These are phyloP conservation scores for Nasua narica DNA, from an alignment of 2,797 vertebrate species.

Conservation along the genomic window DNA sequence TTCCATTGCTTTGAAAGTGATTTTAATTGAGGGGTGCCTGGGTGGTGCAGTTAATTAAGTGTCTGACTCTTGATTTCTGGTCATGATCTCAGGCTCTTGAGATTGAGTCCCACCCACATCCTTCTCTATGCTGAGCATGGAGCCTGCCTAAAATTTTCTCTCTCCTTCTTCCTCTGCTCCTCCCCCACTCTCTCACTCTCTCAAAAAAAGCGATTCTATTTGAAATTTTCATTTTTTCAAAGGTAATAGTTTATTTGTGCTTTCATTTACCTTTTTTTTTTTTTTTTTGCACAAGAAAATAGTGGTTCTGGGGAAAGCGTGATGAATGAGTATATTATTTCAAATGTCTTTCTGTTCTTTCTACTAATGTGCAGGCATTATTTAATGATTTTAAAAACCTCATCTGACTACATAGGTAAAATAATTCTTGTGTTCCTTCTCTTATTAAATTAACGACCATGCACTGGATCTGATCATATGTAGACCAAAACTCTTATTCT, in stretches of 20 bases:
- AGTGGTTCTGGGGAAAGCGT: background rate
- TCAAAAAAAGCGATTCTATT: background rate
- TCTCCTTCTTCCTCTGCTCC: background rate
- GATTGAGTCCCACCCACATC: background rate
- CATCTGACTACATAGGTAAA: background rate
- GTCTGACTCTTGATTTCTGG: background rate
- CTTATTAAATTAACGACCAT: background rate
- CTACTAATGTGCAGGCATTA: background rate
- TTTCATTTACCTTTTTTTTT: background rate
- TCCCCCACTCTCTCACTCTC: background rate
- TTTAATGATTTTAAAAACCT: slow-evolving; percentile 7
- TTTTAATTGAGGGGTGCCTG: background rate
- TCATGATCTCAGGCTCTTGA: background rate
- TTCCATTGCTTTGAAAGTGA: background rate
- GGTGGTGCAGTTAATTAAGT: background rate
- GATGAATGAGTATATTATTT: background rate
- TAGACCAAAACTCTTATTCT: background rate
- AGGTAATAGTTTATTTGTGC: background rate
- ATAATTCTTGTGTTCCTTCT: background rate
- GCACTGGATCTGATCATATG: background rate
- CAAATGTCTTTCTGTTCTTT: background rate
- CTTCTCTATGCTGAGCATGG: background rate
- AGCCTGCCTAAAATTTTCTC: background rate
- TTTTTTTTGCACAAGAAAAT: background rate
- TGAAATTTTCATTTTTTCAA: background rate